Percentiles rank a stretch among this genome's conserved stretches.
Evolutionary conservation across 2,888 invertebrate genomes (phyloP).

Genomic region (Adela reaumurella): DNA sequence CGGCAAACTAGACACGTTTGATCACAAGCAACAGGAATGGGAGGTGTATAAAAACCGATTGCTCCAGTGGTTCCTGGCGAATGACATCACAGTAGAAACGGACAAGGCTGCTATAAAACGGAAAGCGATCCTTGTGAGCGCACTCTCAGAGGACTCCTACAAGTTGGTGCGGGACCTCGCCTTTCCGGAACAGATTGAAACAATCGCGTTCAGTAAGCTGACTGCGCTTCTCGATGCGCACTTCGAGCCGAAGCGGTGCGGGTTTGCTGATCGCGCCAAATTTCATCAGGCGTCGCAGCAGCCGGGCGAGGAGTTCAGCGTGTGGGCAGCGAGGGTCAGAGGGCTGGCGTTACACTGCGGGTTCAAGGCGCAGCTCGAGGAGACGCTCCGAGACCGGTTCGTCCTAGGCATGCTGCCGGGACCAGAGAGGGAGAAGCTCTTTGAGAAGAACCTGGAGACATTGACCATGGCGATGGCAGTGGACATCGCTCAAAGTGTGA

Average conservation of each 20-base stretch:
- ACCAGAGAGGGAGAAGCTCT: constrained; percentile 1
- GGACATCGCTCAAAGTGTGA: too few relatives aligned
- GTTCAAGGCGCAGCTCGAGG: constrained; percentile 12
- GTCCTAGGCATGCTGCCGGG: constrained; percentile 12
- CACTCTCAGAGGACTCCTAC: constrained; percentile 11
- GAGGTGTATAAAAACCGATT: constrained; percentile 9
- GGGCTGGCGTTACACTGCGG: constrained; percentile 13
- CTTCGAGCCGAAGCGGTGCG: constrained; percentile 10
- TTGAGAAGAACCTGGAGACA: not conserved
- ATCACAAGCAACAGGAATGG: constrained; percentile 12
- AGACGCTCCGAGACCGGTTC: constrained; percentile 13
- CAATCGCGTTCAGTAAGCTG: constrained; percentile 11
- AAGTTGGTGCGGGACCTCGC: constrained; percentile 12
- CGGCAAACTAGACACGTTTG: constrained; percentile 6
- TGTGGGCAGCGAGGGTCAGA: constrained; percentile 6
- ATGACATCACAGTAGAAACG: constrained; percentile 7
- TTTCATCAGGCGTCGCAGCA: constrained; percentile 16
- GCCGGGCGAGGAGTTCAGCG: constrained; percentile 8
- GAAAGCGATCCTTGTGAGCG: constrained; percentile 10
- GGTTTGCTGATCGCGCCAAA: constrained; percentile 7
- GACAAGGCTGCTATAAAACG: constrained; percentile 4
- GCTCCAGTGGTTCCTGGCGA: constrained; percentile 13
- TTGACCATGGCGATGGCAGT: constrained; percentile 1
- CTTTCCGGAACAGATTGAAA: constrained; percentile 11
- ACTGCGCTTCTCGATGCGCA: constrained; percentile 8